These are phyloP conservation scores for Amphimallon solstitiale DNA, from an alignment of 2,888 invertebrate genomes.

Conservation along the genomic window DNA sequence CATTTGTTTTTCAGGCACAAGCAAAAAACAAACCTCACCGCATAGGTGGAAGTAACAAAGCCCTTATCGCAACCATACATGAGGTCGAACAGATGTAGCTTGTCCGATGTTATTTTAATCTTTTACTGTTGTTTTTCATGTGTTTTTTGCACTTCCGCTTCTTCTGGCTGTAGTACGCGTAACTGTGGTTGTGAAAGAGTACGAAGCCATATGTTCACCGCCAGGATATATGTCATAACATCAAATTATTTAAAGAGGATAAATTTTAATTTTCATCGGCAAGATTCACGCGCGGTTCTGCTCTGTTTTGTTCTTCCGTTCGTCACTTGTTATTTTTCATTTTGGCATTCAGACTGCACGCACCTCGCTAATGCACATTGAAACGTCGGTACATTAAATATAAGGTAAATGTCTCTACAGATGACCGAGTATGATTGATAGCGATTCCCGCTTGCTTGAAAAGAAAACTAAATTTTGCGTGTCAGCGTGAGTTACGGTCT, in stretches of 20 bases:
- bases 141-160: no score
- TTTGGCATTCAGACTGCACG: background rate
- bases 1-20: no score
- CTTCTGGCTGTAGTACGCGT: no score
- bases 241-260: no score
- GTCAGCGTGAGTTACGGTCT: slow-evolving; percentile 32
- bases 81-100: no score
- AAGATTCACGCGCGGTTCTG: no score
- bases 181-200: no score
- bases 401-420: slow-evolving; percentile 11
- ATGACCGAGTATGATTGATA: slow-evolving; percentile 38
- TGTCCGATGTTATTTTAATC: background rate
- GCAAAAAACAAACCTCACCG: no score
- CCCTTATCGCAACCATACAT: no score
- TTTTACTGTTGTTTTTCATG: background rate
- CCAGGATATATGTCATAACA: no score
- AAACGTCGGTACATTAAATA: slow-evolving; percentile 24
- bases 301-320: background rate
- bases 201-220: no score
- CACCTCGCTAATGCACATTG: slow-evolving; percentile 19
- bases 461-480: slow-evolving; percentile 34
- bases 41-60: background rate
- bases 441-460: slow-evolving; percentile 7
- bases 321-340: slow-evolving; percentile 1
- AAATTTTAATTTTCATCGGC: no score